Base-by-base conservation (phyloP, 2,797 vertebrate species). In the Poeciliopsis presidionis region DNA sequence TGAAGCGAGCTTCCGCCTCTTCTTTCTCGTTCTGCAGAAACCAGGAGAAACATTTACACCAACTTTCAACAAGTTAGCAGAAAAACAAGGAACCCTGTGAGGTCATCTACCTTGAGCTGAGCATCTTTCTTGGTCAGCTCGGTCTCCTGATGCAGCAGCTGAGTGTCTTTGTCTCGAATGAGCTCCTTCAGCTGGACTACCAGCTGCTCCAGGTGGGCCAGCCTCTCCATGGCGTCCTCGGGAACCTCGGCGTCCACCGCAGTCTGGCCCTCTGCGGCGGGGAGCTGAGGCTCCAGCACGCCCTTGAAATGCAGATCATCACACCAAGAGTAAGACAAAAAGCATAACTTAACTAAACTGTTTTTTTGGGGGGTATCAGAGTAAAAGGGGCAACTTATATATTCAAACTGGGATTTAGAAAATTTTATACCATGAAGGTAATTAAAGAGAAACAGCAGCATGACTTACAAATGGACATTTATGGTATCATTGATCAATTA, bases 111-210 rank as follows among this genome's bases (percentile, higher is more conserved):
- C 96, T 98, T 96, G 8, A 97, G 86, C 80, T 82, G 86, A 53
- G 82, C 92, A 90, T 98, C 96, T 67, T 96, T 96, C 59, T 88
- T 93, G 80, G 70, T 74, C 82, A 97, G 88, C 74, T 83, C 84
- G 0, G 87, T 86, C 86, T 98, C 96, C 36, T 96, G 96, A 57
- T 94, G 93, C 82, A 93, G 90, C 7, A 99, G 95, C 76, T 96
- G 93, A 12, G 55, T 61, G 88, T 99, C 97, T 90, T 97, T 99
- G 77, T 97, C 96, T 80, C 94, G 94, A 84, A 99, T 92, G 79
- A 98, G 89, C 75, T 96, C 96, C 88, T 98, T 99, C 78, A 99
- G 93, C 86, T 98, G 96, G 45, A 95, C 93, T 77, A 99, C 97
- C 70, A 98, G 93, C 70, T 96, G 94, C 72, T 99, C 98, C 65